Evolutionary conservation across 2,797 vertebrate species (phyloP), one percentile per base, ranked within the genome.

Genomic region (Champsocephalus esox): DNA sequence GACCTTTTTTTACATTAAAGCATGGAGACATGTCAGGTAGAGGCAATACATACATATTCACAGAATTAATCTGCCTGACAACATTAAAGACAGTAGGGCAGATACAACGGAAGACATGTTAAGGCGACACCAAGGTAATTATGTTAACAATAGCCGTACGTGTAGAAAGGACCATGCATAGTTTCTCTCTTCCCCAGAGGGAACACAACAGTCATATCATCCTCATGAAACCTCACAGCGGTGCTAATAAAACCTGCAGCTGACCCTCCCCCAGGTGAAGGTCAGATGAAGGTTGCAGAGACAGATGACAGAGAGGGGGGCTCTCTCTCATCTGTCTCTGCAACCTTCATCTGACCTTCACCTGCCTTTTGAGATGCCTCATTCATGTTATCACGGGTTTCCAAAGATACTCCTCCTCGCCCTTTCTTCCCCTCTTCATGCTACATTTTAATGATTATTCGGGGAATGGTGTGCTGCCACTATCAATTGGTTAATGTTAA

Each of bases 391-490:
- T 3, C 45, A 19, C 4, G 1, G 9, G 2, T 63, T 17, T 38
- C 5, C 5, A 17, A 45, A 51, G 59, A 14, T 8, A 8, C 17
- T 49, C 5, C 45, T 50, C 74, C 79, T 38, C 3, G 8, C 3
- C 9, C 44, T 10, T 21, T 51, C 10, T 44, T 63, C 58, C 6
- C 9, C 45, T n/a, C 75, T 34, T 72, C 9, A 32, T 69, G 45
- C 77, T 34, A 11, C 11, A 34, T 54, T 3, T 4, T 9, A 57
- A 58, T 82, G 70, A 17, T 58, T 63, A 77, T 73, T 71, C 59
- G 1, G 17, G 8, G 2, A 66, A 41, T 21, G 3, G 16, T 19
- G 24, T 21, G 11, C 43, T 66, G 6, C 55, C 43, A 46, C 19
- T 32, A 43, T 66, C 59, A 17, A 38, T 71, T 62, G 34, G 0